Base-by-base conservation (phyloP, 2,113 vertebrate genomes). In the Mus spicilegus region DNA sequence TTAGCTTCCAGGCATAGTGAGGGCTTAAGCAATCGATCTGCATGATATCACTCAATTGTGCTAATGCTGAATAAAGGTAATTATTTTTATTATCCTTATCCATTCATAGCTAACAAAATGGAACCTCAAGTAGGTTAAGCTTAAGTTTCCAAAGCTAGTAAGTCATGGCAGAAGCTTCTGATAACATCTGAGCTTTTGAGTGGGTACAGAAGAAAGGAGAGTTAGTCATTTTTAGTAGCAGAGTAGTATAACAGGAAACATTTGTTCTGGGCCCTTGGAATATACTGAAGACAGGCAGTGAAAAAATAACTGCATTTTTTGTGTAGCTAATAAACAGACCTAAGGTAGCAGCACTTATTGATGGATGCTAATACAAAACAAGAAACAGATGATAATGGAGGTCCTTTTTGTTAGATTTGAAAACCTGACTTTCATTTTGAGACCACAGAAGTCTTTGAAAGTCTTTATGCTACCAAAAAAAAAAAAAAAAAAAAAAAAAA, bases 301-400 rank as follows among this genome's bases (percentile, higher is more conserved):
- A 26, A 67, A 67, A 56, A 51, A 61, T 1, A 39, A 6, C 7
- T 16, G 39, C 3, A 26, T 33, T 16, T 39, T 39, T 69, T 42
- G 2, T 4, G 11, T 14, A 16, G 5, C 36, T 73, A 75, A 26
- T 49, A 30, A 78, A 58, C 2, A 77, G 5, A 11, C 26, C 4
- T 2, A 39, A 26, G 1, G 4, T 24, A 19, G 4, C 2, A 39
- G 8, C 30, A 19, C 11, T 0, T 22, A 36, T 65, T 58, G 4
- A 13, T 24, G 14, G 19, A 12, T 5, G 5, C 10, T 20, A 42
- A 0, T 12, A 39, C 10, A 70, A 19, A 80, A 42, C 3, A 80
- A 5, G 33, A 5, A 76, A 33, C 11, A 1, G 22, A 88, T 94
- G 26, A 26, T 12, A 73, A 11, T 20, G 16, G 4, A 13, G 0